phyloP scores from a whole-genome alignment of 2,797 vertebrate genomes.

The Malurus leucopterus region DNA sequence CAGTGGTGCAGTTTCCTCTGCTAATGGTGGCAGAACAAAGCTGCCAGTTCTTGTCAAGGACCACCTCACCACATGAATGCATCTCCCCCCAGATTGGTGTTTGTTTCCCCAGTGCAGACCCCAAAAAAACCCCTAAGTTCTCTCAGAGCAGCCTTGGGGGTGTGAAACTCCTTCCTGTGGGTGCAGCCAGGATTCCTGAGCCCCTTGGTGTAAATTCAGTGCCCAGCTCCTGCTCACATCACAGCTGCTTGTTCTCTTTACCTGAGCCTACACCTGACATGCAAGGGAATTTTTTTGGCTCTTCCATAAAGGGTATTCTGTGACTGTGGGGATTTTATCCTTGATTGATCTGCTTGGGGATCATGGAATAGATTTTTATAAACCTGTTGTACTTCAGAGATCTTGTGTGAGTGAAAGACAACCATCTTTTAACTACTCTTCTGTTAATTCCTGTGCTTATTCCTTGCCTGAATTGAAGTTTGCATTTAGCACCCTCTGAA shows the following conservation, averaged over 20 bases:
- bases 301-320: rapidly evolving
- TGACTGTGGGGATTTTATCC: neutral
- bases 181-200: neutral
- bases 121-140: too few species aligned
- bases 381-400: neutral
- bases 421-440: neutral
- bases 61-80: neutral
- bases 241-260: neutral
- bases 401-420: neutral
- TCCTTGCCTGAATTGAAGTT: neutral
- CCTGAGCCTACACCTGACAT: neutral
- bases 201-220: neutral
- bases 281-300: neutral
- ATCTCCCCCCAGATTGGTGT: neutral
- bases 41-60: neutral
- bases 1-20: neutral
- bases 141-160: neutral
- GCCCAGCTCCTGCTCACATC: neutral
- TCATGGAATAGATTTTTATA: neutral
- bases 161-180: neutral
- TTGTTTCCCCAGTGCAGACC: neutral
- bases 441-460: neutral
- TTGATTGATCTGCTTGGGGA: neutral
- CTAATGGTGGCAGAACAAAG: neutral
- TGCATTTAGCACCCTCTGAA: neutral